Percentiles rank a stretch among this genome's conserved stretches.
phyloP scores from a whole-genome alignment of 1,140 invertebrate genomes.

The Aphelinus atriplicis region DNA sequence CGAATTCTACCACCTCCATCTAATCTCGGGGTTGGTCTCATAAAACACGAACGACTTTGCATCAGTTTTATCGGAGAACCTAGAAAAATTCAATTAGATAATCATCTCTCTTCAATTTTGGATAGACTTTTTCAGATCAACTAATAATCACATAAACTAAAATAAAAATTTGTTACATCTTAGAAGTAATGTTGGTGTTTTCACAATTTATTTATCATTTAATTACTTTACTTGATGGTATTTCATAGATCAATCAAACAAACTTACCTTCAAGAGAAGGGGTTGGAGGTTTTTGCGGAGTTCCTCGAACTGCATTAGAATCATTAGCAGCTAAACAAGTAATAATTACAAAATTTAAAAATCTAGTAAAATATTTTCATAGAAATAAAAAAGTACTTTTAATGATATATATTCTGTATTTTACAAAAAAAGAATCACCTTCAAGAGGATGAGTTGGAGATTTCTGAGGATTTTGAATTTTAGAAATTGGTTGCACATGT shows the following conservation, averaged over 20 bases:
- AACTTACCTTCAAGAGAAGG: not conserved
- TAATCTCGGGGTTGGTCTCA: conserved; percentile 58
- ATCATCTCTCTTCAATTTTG: not conserved
- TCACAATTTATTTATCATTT: no score
- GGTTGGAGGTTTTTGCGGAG: not conserved
- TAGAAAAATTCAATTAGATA: conserved; percentile 25
- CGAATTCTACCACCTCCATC: conserved; percentile 59
- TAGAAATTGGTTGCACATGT: conserved; percentile 17
- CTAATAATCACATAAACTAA: not conserved
- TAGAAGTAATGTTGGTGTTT: not conserved
- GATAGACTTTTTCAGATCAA: not conserved
- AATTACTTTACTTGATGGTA: no score
- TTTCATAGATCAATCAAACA: no score
- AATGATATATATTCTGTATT: conserved; percentile 17
- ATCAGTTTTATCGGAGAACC: conserved; percentile 49
- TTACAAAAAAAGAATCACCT: conserved; percentile 24
- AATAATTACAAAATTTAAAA: not conserved
- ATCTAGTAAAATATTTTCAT: not conserved
- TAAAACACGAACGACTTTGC: conserved; percentile 55
- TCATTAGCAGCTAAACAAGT: not conserved
- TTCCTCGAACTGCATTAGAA: not conserved
- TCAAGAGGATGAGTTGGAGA: not conserved
- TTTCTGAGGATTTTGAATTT: conserved; percentile 27
- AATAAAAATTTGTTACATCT: not conserved
- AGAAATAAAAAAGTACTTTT: conserved; percentile 20